Conservation (phyloP, 1,140 invertebrate genomes). For the Zaprionus lachaisei region DNA sequence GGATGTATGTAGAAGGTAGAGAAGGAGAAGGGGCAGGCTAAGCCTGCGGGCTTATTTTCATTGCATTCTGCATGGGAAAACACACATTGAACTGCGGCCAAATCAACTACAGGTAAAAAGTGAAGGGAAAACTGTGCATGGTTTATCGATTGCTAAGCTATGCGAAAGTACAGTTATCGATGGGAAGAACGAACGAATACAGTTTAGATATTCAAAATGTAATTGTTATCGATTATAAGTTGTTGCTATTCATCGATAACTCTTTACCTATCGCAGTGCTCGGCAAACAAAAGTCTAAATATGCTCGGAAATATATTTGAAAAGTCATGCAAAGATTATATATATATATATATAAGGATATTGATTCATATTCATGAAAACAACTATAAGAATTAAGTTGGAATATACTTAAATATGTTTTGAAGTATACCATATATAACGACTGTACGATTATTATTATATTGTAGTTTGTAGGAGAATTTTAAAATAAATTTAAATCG, state of each 20-base stretch:
- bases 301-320: slow-evolving; percentile 11
- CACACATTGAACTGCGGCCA: slow-evolving; percentile 33
- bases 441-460: slow-evolving; percentile 9
- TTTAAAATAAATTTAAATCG: neutral
- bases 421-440: neutral
- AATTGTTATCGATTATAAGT: neutral
- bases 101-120: slow-evolving; percentile 26
- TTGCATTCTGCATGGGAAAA: slow-evolving; percentile 5
- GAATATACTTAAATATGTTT: slow-evolving; percentile 35
- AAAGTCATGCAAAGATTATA: slow-evolving; percentile 26
- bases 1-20: neutral
- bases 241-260: neutral
- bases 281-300: slow-evolving; percentile 1
- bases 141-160: slow-evolving; percentile 48
- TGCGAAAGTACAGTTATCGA: slow-evolving; percentile 24
- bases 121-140: slow-evolving; percentile 18
- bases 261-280: slow-evolving; percentile 8
- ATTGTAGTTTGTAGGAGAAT: neutral
- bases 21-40: neutral
- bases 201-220: slow-evolving; percentile 14
- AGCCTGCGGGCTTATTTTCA: slow-evolving; percentile 1
- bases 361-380: slow-evolving; percentile 26
- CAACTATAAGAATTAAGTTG: slow-evolving; percentile 22
- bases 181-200: neutral
- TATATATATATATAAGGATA: neutral